Conservation (phyloP, 2,113 vertebrate genomes). For the Lasiurus borealis region DNA sequence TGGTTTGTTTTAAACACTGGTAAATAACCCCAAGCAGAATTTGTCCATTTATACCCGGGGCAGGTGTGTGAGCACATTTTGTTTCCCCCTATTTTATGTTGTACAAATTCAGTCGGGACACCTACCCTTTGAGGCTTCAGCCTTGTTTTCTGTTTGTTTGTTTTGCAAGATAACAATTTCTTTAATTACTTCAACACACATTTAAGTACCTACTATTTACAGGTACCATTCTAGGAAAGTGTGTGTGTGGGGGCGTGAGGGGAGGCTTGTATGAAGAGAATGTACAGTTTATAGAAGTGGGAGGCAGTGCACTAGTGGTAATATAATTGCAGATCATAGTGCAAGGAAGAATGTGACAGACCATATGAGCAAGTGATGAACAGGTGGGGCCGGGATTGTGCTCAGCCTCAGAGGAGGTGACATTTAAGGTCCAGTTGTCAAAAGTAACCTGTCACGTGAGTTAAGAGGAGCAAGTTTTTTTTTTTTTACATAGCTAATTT, state of each 20-base stretch:
- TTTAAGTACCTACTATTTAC: not conserved
- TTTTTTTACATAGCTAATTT: too few species aligned
- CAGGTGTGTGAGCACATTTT: not conserved
- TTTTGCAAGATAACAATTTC: not conserved
- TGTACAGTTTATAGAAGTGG: not conserved
- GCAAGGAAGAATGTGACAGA: not conserved
- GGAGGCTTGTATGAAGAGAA: not conserved
- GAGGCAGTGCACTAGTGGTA: not conserved
- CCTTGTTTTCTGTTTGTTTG: not conserved
- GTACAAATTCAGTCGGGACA: not conserved
- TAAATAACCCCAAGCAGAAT: slow-evolving; percentile 9
- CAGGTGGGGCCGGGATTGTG: not conserved
- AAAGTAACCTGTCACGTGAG: not conserved
- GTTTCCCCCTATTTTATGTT: not conserved
- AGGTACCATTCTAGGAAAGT: not conserved
- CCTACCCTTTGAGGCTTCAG: not conserved
- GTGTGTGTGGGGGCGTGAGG: not conserved
- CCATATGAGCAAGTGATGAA: not conserved
- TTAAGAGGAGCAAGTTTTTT: not conserved
- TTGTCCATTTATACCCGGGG: not conserved
- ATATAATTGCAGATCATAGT: not conserved
- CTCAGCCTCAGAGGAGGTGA: not conserved
- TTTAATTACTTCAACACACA: not conserved
- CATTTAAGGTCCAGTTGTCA: slow-evolving; percentile 42
- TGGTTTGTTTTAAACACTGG: not conserved